Conservation (phyloP, 2,888 invertebrate genomes). For the Phytoseiulus persimilis region DNA sequence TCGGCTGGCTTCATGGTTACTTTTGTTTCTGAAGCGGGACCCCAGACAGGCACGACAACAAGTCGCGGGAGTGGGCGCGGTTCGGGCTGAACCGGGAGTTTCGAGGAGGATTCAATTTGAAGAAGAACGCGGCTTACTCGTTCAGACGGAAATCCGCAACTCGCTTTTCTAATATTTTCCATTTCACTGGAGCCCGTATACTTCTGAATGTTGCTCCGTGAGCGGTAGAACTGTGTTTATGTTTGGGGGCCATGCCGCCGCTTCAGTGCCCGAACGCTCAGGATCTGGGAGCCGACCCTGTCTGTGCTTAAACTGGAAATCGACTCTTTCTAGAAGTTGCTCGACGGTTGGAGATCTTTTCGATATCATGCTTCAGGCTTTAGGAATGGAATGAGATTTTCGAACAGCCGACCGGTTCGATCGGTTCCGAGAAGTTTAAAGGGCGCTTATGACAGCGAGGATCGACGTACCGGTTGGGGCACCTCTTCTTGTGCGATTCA, state of each 20-base stretch:
- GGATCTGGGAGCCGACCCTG: neutral
- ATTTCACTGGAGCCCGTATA: neutral
- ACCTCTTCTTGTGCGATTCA: neutral
- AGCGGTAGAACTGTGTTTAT: neutral
- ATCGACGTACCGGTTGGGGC: neutral
- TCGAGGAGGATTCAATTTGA: neutral
- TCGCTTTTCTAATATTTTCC: neutral
- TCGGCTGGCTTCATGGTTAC: neutral
- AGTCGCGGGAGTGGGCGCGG: neutral
- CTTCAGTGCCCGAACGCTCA: neutral
- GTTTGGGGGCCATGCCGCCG: neutral
- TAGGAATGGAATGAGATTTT: neutral
- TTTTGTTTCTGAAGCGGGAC: neutral
- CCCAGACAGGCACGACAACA: neutral
- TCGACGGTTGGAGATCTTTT: no score
- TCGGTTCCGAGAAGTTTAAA: neutral
- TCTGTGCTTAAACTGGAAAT: neutral
- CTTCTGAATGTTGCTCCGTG: neutral
- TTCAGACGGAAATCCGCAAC: neutral
- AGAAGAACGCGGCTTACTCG: no score
- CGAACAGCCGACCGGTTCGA: neutral
- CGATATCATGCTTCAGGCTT: no score
- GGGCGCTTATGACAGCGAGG: neutral
- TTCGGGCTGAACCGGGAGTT: neutral
- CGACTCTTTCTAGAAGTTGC: neutral